Percentiles rank a stretch among this genome's conserved stretches.
These are phyloP conservation scores for Quiscalus mexicanus DNA, from an alignment of 2,113 vertebrate species.

Conservation along the genomic window DNA sequence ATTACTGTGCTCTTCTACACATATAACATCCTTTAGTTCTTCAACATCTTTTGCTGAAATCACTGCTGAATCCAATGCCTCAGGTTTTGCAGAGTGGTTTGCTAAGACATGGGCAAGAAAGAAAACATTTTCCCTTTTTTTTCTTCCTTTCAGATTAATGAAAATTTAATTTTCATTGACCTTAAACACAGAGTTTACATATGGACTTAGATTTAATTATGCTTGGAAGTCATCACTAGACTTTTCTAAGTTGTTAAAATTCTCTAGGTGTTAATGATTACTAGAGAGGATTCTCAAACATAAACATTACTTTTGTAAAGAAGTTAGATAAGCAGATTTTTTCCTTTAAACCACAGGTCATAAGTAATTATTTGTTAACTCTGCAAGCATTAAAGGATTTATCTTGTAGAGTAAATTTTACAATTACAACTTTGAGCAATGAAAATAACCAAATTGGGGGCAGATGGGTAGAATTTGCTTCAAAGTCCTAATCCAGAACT, in stretches of 20 bases:
- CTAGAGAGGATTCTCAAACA: background rate
- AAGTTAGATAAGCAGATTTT: background rate
- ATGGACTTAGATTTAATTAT: background rate
- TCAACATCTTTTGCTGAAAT: conserved; percentile 57
- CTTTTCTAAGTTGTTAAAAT: background rate
- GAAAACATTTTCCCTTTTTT: background rate
- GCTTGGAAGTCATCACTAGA: background rate
- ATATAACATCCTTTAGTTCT: conserved; percentile 24
- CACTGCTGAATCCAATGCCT: conserved; percentile 66
- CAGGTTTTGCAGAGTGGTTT: conserved; percentile 70
- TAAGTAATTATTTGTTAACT: background rate
- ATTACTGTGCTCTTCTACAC: conserved; percentile 84
- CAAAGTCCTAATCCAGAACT: background rate
- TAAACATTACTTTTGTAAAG: background rate
- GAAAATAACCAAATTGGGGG: background rate
- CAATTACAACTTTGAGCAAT: background rate
- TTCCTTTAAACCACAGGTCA: background rate
- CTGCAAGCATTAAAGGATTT: background rate
- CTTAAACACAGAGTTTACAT: background rate
- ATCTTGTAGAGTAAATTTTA: background rate
- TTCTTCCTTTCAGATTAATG: background rate
- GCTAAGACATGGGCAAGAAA: conserved; percentile 64
- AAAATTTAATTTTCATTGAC: background rate
- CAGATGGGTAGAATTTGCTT: background rate
- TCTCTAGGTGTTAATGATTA: background rate